These are phyloP conservation scores for Scyliorhinus canicula DNA, from an alignment of 2,797 vertebrate genomes.

Conservation along the genomic window DNA sequence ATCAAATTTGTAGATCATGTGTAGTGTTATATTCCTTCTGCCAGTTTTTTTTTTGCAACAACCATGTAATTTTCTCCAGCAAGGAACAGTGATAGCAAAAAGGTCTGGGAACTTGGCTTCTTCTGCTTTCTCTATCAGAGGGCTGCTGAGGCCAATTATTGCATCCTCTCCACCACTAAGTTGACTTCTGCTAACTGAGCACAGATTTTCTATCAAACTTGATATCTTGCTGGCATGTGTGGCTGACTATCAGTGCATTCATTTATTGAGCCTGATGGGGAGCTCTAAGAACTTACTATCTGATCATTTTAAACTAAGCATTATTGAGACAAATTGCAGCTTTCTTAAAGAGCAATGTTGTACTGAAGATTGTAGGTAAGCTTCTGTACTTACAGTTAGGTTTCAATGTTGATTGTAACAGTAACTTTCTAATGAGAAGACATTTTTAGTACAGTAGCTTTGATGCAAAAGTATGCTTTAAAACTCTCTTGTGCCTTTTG, in stretches of 20 bases:
- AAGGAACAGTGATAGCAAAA: neutral
- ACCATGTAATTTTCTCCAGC: neutral
- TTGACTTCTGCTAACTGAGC: neutral
- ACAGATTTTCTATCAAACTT: neutral
- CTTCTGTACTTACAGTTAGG: neutral
- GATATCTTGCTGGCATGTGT: neutral
- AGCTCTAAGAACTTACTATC: neutral
- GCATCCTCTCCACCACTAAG: neutral
- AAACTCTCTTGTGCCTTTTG: conserved; percentile 3
- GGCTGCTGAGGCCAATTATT: neutral
- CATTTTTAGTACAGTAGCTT: conserved; percentile 13
- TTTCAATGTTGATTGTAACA: neutral
- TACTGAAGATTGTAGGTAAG: neutral
- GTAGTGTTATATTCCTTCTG: neutral
- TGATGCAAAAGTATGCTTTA: neutral
- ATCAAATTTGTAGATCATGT: neutral
- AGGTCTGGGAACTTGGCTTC: neutral
- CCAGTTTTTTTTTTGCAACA: neutral
- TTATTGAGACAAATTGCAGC: neutral
- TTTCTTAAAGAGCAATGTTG: neutral
- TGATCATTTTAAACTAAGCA: neutral
- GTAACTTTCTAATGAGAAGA: neutral
- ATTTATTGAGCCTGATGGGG: neutral
- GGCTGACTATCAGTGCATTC: neutral
- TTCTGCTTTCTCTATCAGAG: neutral